Conservation (phyloP, 2,797 vertebrate species). For the Molossus molossus region DNA sequence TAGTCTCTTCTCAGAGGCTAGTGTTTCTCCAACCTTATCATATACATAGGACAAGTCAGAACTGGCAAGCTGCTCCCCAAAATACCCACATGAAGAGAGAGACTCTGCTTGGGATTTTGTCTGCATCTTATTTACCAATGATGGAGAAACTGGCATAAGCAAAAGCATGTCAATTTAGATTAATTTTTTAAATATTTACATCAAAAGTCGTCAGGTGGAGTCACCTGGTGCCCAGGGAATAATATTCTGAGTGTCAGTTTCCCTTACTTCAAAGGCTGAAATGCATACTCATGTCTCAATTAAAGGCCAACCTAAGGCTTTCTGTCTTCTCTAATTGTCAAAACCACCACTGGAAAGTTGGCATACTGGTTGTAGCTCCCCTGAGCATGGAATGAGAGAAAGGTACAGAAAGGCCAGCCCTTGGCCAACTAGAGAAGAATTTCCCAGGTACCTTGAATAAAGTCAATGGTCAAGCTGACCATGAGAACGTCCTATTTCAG, state of each 20-base stretch:
- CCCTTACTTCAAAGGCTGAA: constrained; percentile 60
- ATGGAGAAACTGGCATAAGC: background rate
- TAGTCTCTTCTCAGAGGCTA: background rate
- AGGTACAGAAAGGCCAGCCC: background rate
- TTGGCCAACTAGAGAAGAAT: background rate
- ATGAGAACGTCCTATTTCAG: background rate
- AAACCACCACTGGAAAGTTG: background rate
- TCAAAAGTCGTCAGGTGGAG: constrained; percentile 13
- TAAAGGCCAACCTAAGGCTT: background rate
- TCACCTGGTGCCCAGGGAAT: background rate
- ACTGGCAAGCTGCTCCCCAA: background rate
- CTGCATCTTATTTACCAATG: background rate
- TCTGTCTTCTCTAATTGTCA: background rate
- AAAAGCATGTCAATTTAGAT: constrained; percentile 32
- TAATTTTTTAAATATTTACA: constrained; percentile 40
- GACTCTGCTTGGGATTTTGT: background rate
- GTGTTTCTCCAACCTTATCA: background rate
- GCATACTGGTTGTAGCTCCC: background rate
- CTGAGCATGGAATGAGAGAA: background rate
- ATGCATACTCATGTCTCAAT: background rate
- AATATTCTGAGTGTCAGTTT: constrained; percentile 57
- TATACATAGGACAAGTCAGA: background rate
- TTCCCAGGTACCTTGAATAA: background rate
- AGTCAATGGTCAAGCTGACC: background rate
- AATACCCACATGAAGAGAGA: background rate